These are phyloP conservation scores for Sogatella furcifera DNA, from an alignment of 1,140 invertebrate species.

Conservation along the genomic window DNA sequence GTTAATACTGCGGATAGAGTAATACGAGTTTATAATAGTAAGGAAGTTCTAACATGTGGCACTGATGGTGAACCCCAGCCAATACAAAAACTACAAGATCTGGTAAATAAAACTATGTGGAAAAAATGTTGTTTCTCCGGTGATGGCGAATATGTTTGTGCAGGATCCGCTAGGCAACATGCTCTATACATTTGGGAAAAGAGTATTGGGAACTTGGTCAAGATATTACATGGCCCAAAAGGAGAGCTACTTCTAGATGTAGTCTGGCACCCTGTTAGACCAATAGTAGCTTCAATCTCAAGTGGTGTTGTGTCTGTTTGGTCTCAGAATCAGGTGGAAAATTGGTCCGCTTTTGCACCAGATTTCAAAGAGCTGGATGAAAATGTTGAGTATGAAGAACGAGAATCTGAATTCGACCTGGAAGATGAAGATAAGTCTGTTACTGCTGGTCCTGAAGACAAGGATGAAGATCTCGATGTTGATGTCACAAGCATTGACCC, in stretches of 20 bases:
- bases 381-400: constrained; percentile 98
- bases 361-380: constrained; percentile 99
- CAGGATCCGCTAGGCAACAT: constrained; percentile 93
- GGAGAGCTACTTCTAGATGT: constrained; percentile 93
- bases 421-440: constrained; percentile 94
- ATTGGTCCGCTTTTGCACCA: constrained; percentile 99
- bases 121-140: constrained; percentile 99
- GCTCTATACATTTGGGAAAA: constrained; percentile 99
- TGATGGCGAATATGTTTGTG: constrained; percentile 97
- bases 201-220: constrained; percentile 93
- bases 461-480: constrained; percentile 80
- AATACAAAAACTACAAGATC: constrained; percentile 94
- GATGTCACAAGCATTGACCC: constrained; percentile 83
- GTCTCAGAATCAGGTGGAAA: constrained; percentile 99
- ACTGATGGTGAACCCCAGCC: constrained; percentile 91
- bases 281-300: constrained; percentile 72
- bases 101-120: constrained; percentile 99
- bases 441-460: constrained; percentile 68
- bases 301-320: constrained; percentile 95
- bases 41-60: constrained; percentile 76
- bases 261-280: constrained; percentile 81
- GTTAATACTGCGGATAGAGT: constrained; percentile 95
- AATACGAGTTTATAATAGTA: constrained; percentile 89
- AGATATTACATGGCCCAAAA: constrained; percentile 98
- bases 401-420: constrained; percentile 97